Percentiles rank a stretch among this genome's conserved stretches.
Conservation (phyloP, 2,888 invertebrate species). For the Leistus spinibarbis region DNA sequence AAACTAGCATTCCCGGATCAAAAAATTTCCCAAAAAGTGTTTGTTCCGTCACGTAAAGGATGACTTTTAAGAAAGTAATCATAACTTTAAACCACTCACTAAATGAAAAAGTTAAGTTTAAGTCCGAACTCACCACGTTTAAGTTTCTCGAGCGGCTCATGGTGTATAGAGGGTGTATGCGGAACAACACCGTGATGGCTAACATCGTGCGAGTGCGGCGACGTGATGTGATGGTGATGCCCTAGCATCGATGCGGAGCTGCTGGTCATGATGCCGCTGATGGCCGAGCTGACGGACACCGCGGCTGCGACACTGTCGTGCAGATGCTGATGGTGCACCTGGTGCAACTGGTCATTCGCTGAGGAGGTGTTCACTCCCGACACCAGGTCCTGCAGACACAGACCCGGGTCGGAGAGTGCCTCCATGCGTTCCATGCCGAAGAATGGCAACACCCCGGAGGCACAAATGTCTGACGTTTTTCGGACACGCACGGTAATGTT, state of each 20-base stretch:
- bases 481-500: conserved; percentile 8
- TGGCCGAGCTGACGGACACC: conserved; percentile 64
- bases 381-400: conserved; percentile 77
- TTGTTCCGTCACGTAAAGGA: too few relatives aligned
- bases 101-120: too few relatives aligned
- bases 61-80: too few relatives aligned
- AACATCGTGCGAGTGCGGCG: conserved; percentile 54
- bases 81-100: too few relatives aligned
- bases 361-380: conserved; percentile 62
- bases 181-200: conserved; percentile 68
- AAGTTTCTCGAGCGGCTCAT: conserved; percentile 77
- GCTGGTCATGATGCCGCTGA: conserved; percentile 64
- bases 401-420: conserved; percentile 71
- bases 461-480: conserved; percentile 9
- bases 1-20: too few relatives aligned
- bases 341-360: conserved; percentile 59
- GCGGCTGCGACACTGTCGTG: conserved; percentile 62
- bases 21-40: too few relatives aligned
- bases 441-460: neutral
- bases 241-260: conserved; percentile 57
- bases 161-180: conserved; percentile 64
- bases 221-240: conserved; percentile 56
- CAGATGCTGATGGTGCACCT: conserved; percentile 62
- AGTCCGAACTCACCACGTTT: conserved; percentile 73
- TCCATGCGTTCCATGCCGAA: conserved; percentile 68